Evolutionary conservation across 2,113 vertebrate species (phyloP), one percentile per base, ranked within the genome.

Genomic region (Osmerus mordax): DNA sequence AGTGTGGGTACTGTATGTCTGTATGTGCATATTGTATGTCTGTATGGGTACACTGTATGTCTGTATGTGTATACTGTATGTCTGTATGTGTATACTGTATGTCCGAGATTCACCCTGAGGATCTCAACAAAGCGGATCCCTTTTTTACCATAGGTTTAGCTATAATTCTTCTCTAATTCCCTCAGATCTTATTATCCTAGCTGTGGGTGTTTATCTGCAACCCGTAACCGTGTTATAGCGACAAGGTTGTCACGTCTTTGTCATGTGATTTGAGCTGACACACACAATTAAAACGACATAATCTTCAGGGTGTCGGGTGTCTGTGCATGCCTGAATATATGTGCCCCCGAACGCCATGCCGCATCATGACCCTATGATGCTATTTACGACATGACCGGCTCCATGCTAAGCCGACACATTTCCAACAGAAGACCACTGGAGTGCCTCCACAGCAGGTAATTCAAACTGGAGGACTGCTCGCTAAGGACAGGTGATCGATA

Each of bases 321-420:
- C 82, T 82, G 77, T 74, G 78, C 75, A 72, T 65, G 74, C 78
- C 62, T 72, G 77, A 67, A 69, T 71, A 66, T 73, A 65, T 41
- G 77, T 62, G 55, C 65, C 62, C 74, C 72, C 61, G 59, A 69
- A 72, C 23, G 64, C 67, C 23, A 21, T 74, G 78, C 83, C 78
- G 65, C 80, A 78, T 83, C 73, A 84, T 77, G 77, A 88, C 76
- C 75, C 55, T 29, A 15, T 78, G 56, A 70, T 71, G 80, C 78
- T 90, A 85, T 90, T 89, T 83, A 71, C 82, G 83, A 86, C 78
- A 88, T 72, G 65, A 21, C 79, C 32, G 70, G 59, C 67, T 76
- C 65, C 77, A 28, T 81, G 81, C 79, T 78, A 80, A 72, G 72
- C 63, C 3, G 7, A 76, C 78, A 80, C 73, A 80, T 81, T 86